phyloP scores from a whole-genome alignment of 2,113 vertebrate genomes.

The Mormoops blainvillei region DNA sequence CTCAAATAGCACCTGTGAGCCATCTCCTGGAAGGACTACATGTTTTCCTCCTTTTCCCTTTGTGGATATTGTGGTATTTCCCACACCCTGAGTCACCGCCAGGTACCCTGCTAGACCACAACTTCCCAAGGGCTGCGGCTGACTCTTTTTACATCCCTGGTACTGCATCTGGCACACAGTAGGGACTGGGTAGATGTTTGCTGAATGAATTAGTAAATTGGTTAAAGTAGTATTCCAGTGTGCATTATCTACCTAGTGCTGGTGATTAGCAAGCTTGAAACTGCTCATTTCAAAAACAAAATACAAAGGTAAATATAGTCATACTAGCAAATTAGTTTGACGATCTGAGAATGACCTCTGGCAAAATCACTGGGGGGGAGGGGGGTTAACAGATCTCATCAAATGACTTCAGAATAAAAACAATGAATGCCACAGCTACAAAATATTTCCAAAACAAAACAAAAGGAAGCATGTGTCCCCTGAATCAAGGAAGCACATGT shows the following conservation, averaged over 20 bases:
- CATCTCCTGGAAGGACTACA: neutral
- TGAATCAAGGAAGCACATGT: neutral
- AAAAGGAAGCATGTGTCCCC: constrained; percentile 35
- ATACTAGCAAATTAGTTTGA: neutral
- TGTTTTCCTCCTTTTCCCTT: neutral
- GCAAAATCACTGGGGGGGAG: neutral
- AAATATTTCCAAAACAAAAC: constrained; percentile 47
- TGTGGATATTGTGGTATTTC: neutral
- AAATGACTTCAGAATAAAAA: constrained; percentile 28
- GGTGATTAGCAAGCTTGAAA: neutral
- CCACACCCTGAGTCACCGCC: neutral
- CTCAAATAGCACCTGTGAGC: neutral
- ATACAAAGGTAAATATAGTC: neutral
- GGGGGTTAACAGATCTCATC: neutral
- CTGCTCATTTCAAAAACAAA: neutral
- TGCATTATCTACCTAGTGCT: neutral
- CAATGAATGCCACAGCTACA: constrained; percentile 4
- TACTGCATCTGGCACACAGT: neutral
- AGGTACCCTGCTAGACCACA: neutral
- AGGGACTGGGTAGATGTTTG: neutral
- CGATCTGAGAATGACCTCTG: neutral
- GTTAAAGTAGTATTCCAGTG: neutral
- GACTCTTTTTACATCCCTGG: neutral
- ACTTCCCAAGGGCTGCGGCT: neutral
- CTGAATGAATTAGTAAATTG: neutral